Percentiles rank a stretch among this genome's conserved stretches.
phyloP scores from a whole-genome alignment of 2,113 vertebrate species.

The Tympanuchus pallidicinctus region DNA sequence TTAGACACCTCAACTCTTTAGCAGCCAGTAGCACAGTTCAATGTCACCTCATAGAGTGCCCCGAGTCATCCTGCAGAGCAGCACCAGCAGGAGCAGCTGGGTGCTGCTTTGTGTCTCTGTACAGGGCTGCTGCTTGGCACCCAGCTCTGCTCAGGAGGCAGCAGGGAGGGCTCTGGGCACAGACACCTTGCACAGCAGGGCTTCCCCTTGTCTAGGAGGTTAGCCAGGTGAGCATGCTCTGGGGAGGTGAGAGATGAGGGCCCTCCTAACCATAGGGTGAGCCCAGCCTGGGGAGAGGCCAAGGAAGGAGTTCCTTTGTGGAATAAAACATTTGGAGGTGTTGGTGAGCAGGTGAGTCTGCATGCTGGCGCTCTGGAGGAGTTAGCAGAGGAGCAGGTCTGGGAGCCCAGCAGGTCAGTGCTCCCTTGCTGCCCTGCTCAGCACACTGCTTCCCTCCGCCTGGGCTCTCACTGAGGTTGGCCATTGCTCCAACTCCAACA shows the following conservation, averaged over 20 bases:
- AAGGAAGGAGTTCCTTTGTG: neutral
- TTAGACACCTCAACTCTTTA: neutral
- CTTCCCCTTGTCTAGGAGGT: neutral
- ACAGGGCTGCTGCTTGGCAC: neutral
- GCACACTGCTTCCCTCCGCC: neutral
- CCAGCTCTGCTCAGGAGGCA: neutral
- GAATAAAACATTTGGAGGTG: neutral
- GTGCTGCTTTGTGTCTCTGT: neutral
- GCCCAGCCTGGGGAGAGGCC: neutral
- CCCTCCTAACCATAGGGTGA: neutral
- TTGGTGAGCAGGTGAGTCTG: neutral
- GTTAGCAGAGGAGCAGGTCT: neutral
- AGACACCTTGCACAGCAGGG: neutral
- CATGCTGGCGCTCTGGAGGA: accelerated
- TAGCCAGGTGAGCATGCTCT: neutral
- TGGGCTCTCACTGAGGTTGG: accelerated
- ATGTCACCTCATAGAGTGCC: neutral
- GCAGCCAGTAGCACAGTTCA: neutral
- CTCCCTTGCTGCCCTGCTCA: neutral
- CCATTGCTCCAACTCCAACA: accelerated
- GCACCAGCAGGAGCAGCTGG: neutral
- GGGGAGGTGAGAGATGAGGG: neutral
- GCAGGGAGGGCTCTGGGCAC: accelerated
- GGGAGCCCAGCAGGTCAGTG: neutral
- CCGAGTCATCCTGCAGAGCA: neutral